Evolutionary conservation across 1,140 invertebrate genomes (phyloP).

Genomic region (Anthonomus grandis): DNA sequence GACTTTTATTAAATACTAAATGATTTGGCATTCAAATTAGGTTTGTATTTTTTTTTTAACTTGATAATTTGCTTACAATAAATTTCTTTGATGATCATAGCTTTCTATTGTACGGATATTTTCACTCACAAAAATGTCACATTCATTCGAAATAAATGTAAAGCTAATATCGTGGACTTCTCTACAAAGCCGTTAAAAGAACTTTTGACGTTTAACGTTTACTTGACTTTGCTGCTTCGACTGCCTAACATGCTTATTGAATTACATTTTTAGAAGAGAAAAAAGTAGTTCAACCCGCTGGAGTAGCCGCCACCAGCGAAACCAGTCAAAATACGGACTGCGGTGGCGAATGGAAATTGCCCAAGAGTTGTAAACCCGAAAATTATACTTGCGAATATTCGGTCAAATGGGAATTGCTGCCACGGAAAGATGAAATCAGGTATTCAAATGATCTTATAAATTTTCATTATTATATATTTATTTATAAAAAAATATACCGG

Average conservation of each 20-base stretch:
- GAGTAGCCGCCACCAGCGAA: conserved; percentile 23
- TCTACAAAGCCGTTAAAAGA: too few relatives aligned
- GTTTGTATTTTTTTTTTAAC: too few relatives aligned
- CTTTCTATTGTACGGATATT: too few relatives aligned
- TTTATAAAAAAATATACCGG: too few relatives aligned
- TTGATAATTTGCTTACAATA: too few relatives aligned
- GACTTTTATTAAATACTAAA: too few relatives aligned
- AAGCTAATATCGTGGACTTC: too few relatives aligned
- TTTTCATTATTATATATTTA: too few relatives aligned
- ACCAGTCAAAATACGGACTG: conserved; percentile 55
- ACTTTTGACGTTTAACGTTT: neutral
- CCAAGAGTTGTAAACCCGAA: conserved; percentile 63
- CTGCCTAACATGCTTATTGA: neutral
- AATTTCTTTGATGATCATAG: too few relatives aligned
- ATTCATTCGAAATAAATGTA: too few relatives aligned
- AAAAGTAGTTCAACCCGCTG: conserved; percentile 35
- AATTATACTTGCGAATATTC: conserved; percentile 79
- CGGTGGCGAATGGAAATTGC: conserved; percentile 75
- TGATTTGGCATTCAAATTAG: too few relatives aligned
- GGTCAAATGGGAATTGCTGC: conserved; percentile 80
- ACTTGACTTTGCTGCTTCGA: neutral
- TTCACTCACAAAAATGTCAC: too few relatives aligned
- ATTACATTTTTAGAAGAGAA: conserved; percentile 49
- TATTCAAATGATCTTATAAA: neutral
- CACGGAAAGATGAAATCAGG: conserved; percentile 69